Evolutionary conservation across 1,140 invertebrate species (phyloP).

Genomic region (Caerostris darwini): DNA sequence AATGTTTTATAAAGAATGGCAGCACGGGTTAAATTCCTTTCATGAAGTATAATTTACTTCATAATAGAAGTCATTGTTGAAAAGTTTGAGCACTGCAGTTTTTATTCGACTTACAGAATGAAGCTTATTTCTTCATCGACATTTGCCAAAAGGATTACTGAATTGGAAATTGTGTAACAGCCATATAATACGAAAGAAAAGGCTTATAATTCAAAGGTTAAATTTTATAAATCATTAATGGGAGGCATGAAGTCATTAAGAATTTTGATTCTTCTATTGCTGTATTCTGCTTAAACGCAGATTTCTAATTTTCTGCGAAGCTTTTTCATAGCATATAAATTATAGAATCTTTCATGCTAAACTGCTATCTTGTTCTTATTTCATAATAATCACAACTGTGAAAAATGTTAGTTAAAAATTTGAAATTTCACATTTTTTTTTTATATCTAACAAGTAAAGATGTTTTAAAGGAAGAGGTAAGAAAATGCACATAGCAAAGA

Average conservation of each 20-base stretch:
- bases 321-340: too few species aligned
- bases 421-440: too few species aligned
- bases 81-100: background rate
- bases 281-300: too few species aligned
- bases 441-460: too few species aligned
- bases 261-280: too few species aligned
- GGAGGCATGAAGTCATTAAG: background rate
- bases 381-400: too few species aligned
- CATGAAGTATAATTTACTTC: conserved; percentile 35
- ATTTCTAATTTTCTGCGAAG: too few species aligned
- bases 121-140: conserved; percentile 15
- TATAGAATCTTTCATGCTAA: too few species aligned
- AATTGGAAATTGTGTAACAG: background rate
- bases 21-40: conserved; percentile 24
- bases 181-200: background rate
- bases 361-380: too few species aligned
- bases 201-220: background rate
- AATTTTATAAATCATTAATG: background rate
- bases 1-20: conserved; percentile 40
- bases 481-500: too few species aligned
- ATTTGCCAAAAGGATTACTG: background rate
- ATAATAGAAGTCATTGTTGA: conserved; percentile 27
- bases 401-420: too few species aligned
- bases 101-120: background rate
- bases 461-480: too few species aligned